Evolutionary conservation across 2,888 invertebrate species (phyloP), one percentile per base, ranked within the genome.

Genomic region (Cenopis cana): DNA sequence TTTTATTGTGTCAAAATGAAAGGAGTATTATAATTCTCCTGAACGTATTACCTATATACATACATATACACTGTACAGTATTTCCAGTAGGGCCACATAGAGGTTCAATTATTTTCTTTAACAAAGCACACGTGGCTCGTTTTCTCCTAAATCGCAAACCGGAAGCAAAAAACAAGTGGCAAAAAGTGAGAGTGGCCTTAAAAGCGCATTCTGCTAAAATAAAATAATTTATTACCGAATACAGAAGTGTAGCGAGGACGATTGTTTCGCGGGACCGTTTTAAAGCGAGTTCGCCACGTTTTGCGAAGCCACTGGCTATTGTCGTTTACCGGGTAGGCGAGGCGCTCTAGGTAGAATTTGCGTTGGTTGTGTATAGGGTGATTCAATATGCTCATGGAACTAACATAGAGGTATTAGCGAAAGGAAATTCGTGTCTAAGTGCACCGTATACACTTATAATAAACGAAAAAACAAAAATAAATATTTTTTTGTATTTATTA

Each of bases 61-160:
- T 24, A 24, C 4, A 24, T 24, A 24, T 24, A 24, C 1, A 24
- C 24, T 24, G 24, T 24, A 24, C 2, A 24, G 24, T 24, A 24
- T 24, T 24, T 24, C 24, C 46, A 46, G 46, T n/a, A 46, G 8
- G 3, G 9, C 18, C 38, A 38, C 52, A 11, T 38, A 38, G 64
- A 50, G 33, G 41, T 41, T 54, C 29, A 38, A 54, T 46, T 12
- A 59, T 65, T 59, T 49, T 64, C 64, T 67, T 78, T 85, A 88
- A 87, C 85, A 83, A 81, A 79, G 61, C 87, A 85, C 90, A 91
- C 90, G 89, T 90, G 90, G 86, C 89, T 77, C 82, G 84, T 85
- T 87, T 83, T 82, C 83, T 83, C 79, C 71, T 77, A 78, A 73
- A 80, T 78, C 77, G 73, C 78, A 81, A 81, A 75, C 84, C 85